Percentiles rank a stretch among this genome's conserved stretches.
Conservation (phyloP, 2,888 invertebrate species). For the Rhogogaster chlorosoma region DNA sequence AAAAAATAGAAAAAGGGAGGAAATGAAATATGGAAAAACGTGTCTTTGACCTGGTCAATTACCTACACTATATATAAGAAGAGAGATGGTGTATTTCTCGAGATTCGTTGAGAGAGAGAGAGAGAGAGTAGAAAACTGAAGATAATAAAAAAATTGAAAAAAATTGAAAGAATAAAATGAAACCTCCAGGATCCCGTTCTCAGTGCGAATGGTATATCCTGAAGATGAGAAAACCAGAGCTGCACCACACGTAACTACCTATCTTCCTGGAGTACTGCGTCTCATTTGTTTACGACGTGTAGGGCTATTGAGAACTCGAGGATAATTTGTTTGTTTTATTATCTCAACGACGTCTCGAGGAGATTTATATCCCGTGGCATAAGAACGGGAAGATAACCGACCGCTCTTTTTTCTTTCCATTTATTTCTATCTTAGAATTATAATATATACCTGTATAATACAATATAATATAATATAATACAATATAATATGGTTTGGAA, state of each 20-base stretch:
- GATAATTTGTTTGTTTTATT: slow-evolving; percentile 47
- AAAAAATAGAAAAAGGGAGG: not conserved
- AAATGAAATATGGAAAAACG: not conserved
- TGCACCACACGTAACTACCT: not conserved
- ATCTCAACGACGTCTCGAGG: slow-evolving; percentile 33
- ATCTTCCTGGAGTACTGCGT: not conserved
- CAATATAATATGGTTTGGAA: not conserved
- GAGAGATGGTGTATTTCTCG: not conserved
- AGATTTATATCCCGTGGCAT: slow-evolving; percentile 26
- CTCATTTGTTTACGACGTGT: slow-evolving; percentile 47
- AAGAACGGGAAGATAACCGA: slow-evolving; percentile 14
- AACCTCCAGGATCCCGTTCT: not conserved
- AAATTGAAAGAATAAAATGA: not conserved
- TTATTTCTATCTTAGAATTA: not conserved
- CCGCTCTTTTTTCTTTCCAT: not conserved
- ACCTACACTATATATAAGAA: not conserved
- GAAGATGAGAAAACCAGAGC: not conserved
- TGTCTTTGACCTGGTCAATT: slow-evolving; percentile 19
- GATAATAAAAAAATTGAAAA: not conserved
- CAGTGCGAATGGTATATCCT: not conserved
- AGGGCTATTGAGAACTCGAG: slow-evolving; percentile 35
- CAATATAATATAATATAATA: too few relatives aligned
- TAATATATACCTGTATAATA: not conserved
- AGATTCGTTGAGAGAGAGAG: not conserved
- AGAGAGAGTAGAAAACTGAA: not conserved